Percentiles rank a stretch among this genome's conserved stretches.
Conservation (phyloP, 2,797 vertebrate species). For the Notoglanidium macrostoma region DNA sequence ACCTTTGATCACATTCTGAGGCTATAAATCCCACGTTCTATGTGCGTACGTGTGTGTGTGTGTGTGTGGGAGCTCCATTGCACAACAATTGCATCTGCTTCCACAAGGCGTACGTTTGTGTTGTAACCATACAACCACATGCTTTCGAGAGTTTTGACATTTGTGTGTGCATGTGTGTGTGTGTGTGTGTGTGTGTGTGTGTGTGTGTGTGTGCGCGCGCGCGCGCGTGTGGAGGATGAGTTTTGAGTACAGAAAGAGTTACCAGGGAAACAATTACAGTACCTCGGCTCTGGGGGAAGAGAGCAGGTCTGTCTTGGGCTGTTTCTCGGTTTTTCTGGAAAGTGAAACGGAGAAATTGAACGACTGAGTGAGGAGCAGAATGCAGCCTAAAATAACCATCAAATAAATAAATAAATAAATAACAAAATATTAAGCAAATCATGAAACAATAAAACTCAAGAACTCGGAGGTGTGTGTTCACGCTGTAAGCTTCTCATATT, state of each 20-base stretch:
- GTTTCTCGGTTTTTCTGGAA: slow-evolving; percentile 71
- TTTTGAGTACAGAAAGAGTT: slow-evolving; percentile 55
- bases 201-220: slow-evolving; percentile 37
- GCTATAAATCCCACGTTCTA: slow-evolving; percentile 11
- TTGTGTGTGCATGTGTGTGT: slow-evolving; percentile 37
- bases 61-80: slow-evolving; percentile 8
- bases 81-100: slow-evolving; percentile 21
- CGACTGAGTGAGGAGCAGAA: not conserved
- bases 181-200: slow-evolving; percentile 42
- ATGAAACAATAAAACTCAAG: not conserved
- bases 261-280: slow-evolving; percentile 63
- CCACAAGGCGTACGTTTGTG: slow-evolving; percentile 24
- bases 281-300: slow-evolving; percentile 81
- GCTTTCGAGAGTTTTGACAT: slow-evolving; percentile 17
- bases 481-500: not conserved
- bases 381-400: not conserved
- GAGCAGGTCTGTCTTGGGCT: slow-evolving; percentile 73
- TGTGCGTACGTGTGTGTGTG: not conserved
- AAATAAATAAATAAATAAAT: not conserved
- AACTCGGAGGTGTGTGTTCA: not conserved
- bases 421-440: not conserved
- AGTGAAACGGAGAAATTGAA: slow-evolving; percentile 37
- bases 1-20: slow-evolving; percentile 21
- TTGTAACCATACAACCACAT: slow-evolving; percentile 41
- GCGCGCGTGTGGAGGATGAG: slow-evolving; percentile 44